Evolutionary conservation across 2,888 invertebrate genomes (phyloP), one percentile per base, ranked within the genome.

Genomic region (Noctua fimbriata): DNA sequence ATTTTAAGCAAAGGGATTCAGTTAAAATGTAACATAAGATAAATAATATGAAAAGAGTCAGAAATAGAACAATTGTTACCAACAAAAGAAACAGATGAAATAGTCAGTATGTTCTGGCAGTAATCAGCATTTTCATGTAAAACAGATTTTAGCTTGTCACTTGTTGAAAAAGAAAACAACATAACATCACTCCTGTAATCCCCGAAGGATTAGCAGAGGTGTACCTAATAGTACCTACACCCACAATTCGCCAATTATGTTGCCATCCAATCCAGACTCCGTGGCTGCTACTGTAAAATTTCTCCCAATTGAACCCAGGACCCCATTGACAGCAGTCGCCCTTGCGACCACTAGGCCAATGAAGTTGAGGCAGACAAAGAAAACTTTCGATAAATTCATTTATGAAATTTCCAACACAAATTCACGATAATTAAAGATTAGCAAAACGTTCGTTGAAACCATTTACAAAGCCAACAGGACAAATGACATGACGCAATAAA

Each of bases 401-500:
- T 24, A 5, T 18, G 18, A 49, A 49, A 18, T 6, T 49, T 49
- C 6, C 49, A 49, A 49, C 16, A 49, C 49, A 49, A 49, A 49
- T 44, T 44, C 16, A 58, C 28, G 7, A 16, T 18, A 60, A 60
- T 16, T 28, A 60, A 58, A 28, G 28, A 65, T 36, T 36, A 36
- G 65, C 2, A 6, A 24, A 24, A 36, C 24, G 28, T 52, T 67
- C 44, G 4, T 24, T 16, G 28, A 41, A 71, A 1, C 58, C 5
- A 77, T 41, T 69, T 9, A 36, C 47, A 44, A 28, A 70, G 47
- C 16, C 52, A 16, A 32, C 18, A 32, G 10, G 52, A 47, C n/a
- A 32, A 72, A 79, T n/a, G n/a, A n/a, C n/a, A n/a, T 60, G 36
- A 58, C 41, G 47, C 67, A 69, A 79, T 84, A 82, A 69, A 69